These are phyloP conservation scores for Lithosia quadra DNA, from an alignment of 2,888 invertebrate species.

Conservation along the genomic window DNA sequence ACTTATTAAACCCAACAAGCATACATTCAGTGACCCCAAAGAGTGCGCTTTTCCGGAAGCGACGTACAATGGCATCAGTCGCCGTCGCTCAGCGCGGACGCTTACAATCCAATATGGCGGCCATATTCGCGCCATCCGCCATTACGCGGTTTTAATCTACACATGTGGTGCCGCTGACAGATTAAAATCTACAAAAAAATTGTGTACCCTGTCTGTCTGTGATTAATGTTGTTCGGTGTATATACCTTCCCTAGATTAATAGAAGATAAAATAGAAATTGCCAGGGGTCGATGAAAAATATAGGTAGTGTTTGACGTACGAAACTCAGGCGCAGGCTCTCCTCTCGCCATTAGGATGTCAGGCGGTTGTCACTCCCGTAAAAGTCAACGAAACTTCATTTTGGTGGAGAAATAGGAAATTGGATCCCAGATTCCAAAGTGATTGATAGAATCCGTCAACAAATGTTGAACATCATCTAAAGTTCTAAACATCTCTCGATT, in stretches of 20 bases:
- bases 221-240: background rate
- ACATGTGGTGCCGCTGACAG: slow-evolving; percentile 22
- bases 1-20: slow-evolving; percentile 33
- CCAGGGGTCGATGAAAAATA: background rate
- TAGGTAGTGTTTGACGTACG: background rate
- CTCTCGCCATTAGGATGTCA: background rate
- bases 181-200: slow-evolving; percentile 33
- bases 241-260: background rate
- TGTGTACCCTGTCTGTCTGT: slow-evolving; percentile 39
- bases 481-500: background rate
- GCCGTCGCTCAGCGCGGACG: slow-evolving; percentile 38
- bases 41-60: slow-evolving; percentile 80
- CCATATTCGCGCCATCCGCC: slow-evolving; percentile 54
- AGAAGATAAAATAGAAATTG: background rate
- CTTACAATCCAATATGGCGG: slow-evolving; percentile 65
- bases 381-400: background rate
- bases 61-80: slow-evolving; percentile 65
- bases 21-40: slow-evolving; percentile 73
- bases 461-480: background rate
- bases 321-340: too few relatives aligned
- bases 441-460: background rate
- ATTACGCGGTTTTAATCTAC: slow-evolving; percentile 46
- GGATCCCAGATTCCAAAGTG: too few relatives aligned
- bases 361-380: background rate
- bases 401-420: too few relatives aligned